Evolutionary conservation across 1,140 invertebrate species (phyloP), one percentile per base, ranked within the genome.

Genomic region (Brachionus rubens): DNA sequence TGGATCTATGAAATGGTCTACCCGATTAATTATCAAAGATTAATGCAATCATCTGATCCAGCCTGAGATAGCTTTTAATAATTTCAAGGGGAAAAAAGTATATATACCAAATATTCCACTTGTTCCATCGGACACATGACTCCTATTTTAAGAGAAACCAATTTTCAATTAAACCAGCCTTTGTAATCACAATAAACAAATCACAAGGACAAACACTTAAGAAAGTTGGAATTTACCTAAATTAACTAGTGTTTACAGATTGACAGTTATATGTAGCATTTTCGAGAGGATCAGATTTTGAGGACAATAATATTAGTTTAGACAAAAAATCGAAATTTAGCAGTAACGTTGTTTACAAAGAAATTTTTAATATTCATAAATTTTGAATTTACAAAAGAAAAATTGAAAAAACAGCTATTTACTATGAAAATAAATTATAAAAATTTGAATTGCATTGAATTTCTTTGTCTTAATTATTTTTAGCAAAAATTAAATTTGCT

Each of bases 121-220:
- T 9, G 76, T 76, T 41, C 79, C 79, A 62, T 78, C 72, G 19
- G 79, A 80, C 43, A 28, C 12, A 14, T 70, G 48, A 21, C 21
- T 79, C 14, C 77, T 78, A 86, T 67, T 86, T 87, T 77, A 83
- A 83, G 79, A 52, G 87, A 52, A 41, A 85, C 0, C 86, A 88
- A 78, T 87, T 88, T 82, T 84, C 86, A 24, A 46, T 88, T 0
- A 78, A 82, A 75, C 68, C 85, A 2, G 76, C 79, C 7, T 81
- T 78, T 77, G 77, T 78, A 47, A 79, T 81, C 75, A 81, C 79
- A 10, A 80, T 81, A 14, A 81, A 81, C 62, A 81, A 79, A 65
- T 77, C 80, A 14, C 80, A 81, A 79, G 78, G 80, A 19, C 79
- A 80, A 77, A 81, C 79, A 12, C 77, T 81, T 5, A 56, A 77